Evolutionary conservation across 2,797 vertebrate genomes (phyloP), one percentile per base, ranked within the genome.

Genomic region (Calcarius lapponicus): DNA sequence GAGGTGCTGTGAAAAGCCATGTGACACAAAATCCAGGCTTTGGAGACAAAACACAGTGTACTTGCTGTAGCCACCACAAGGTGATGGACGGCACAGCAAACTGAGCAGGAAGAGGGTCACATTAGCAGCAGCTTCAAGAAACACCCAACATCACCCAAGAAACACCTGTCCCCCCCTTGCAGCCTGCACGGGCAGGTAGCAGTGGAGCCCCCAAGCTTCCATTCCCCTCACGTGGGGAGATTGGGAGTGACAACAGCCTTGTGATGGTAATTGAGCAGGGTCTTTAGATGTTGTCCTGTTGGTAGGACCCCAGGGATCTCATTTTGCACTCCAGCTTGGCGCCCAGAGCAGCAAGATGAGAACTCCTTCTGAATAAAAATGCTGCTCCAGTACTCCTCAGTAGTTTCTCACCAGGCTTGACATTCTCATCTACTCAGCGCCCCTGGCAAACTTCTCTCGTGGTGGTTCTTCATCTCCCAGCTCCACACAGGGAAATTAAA

Each of bases 371-470:
- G 1, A 93, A 94, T 93, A 92, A 94, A 94, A 96, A 94, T 76
- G 57, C 74, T 34, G 69, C 74, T 92, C 90, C 25, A 1, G 34
- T 94, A 29, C 79, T 95, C 53, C 88, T 92, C 87, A 80, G 93
- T 88, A 96, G 91, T 95, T 96, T 85, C 94, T 96, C 96, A 96
- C 90, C 14, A 60, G 95, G 66, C 87, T 83, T 97, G 95, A 97
- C 96, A 96, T 97, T 96, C 93, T 95, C 93, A 95, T 97, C 96
- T 97, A 66, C 89, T 91, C 21, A 9, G 56, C 13, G 93, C 95
- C 95, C 84, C 92, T 96, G 96, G 96, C 94, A 96, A 96, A 83
- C 48, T 79, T 82, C 90, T 95, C 90, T 95, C 13, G 0, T 85
- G 91, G 92, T 88, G 83, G 88, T 79, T 93, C 84, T 93, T 96